Conservation (phyloP, 1,140 invertebrate species). For the Hyles euphorbiae region DNA sequence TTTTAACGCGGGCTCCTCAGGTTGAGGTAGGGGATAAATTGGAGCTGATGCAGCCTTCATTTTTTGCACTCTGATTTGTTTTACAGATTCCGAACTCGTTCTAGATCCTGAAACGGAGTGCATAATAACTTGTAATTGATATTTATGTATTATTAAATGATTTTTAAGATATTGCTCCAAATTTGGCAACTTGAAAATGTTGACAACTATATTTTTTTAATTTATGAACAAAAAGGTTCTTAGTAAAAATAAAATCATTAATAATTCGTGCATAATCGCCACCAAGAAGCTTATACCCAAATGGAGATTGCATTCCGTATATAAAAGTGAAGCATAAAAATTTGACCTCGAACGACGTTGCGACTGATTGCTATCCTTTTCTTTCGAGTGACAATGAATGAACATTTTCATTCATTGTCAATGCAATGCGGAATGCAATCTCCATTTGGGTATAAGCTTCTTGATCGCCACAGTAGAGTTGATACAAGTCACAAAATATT, state of each 20-base stretch:
- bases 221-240: background rate
- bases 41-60: conserved; percentile 36
- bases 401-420: no score
- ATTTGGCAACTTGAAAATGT: background rate
- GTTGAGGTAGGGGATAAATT: conserved; percentile 8
- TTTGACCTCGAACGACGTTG: no score
- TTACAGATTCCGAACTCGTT: background rate
- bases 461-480: no score
- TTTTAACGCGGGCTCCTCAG: conserved; percentile 26
- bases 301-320: no score
- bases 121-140: background rate
- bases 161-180: background rate
- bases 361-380: no score
- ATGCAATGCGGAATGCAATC: no score
- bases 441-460: no score
- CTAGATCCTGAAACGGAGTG: conserved; percentile 2
- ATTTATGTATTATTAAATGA: no score
- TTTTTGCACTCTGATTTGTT: background rate
- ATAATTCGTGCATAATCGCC: background rate
- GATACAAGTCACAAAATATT: no score
- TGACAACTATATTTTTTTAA: background rate
- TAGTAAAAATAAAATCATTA: background rate
- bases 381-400: no score
- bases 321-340: no score
- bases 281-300: no score